Conservation (phyloP, 2,113 vertebrate species). For the Onychorhynchus coronatus region DNA sequence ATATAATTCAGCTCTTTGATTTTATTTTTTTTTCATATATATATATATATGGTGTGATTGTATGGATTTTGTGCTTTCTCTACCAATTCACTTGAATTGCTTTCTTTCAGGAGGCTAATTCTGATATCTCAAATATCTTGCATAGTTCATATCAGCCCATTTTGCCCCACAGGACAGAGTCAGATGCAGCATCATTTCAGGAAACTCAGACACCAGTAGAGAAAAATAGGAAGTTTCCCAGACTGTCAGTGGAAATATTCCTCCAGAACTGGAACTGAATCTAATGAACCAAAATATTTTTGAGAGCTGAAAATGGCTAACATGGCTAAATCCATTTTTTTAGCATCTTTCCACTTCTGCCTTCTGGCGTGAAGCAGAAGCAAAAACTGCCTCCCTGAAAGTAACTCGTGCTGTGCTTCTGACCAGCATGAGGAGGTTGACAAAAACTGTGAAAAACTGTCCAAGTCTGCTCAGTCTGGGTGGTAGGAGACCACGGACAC, state of each 20-base stretch:
- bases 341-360: slow-evolving; percentile 45
- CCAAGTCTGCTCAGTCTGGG: not conserved
- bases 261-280: slow-evolving; percentile 45
- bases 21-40: not conserved
- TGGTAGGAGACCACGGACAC: rapidly evolving
- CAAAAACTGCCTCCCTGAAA: not conserved
- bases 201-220: not conserved
- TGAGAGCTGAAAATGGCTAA: not conserved
- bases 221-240: slow-evolving; percentile 26
- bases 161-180: not conserved
- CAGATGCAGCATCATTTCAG: not conserved
- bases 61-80: not conserved
- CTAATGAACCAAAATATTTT: not conserved
- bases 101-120: not conserved
- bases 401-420: not conserved
- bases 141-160: not conserved
- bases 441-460: not conserved
- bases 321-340: not conserved
- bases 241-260: not conserved
- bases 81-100: not conserved
- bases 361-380: slow-evolving; percentile 43
- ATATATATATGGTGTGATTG: not conserved
- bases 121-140: not conserved
- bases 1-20: not conserved
- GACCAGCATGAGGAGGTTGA: not conserved